These are phyloP conservation scores for Heterodera schachtii DNA, from an alignment of 1,140 invertebrate genomes.

Conservation along the genomic window DNA sequence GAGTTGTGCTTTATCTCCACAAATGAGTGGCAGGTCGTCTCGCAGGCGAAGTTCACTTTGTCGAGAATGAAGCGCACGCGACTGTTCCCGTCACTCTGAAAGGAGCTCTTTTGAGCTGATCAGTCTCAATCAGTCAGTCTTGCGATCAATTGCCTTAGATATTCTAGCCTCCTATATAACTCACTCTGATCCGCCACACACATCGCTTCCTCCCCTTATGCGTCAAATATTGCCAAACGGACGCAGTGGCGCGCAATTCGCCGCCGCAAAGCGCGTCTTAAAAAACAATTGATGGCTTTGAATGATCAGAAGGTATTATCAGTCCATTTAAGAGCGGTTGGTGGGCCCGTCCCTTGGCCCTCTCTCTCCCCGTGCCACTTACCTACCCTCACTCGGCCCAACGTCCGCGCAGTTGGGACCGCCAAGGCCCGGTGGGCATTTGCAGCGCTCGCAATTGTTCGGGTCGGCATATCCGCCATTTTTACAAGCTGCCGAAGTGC, in stretches of 20 bases:
- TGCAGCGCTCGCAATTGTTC: slow-evolving; percentile 61
- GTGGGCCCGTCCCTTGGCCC: background rate
- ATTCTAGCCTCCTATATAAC: background rate
- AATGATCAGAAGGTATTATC: no score
- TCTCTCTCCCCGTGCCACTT: background rate
- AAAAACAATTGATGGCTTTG: no score
- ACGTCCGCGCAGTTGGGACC: slow-evolving; percentile 43
- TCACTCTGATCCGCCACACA: slow-evolving; percentile 55
- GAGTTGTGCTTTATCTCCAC: slow-evolving; percentile 64
- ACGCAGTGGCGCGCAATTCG: slow-evolving; percentile 49
- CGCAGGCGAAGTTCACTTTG: slow-evolving; percentile 52
- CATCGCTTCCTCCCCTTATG: slow-evolving; percentile 52
- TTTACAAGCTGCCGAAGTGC: slow-evolving; percentile 42
- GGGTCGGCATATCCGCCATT: slow-evolving; percentile 65
- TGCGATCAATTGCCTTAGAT: background rate
- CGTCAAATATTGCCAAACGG: slow-evolving; percentile 59
- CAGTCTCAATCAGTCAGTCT: background rate
- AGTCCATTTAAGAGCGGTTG: background rate
- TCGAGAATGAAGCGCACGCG: slow-evolving; percentile 62
- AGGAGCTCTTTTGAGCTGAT: background rate
- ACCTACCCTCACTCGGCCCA: slow-evolving; percentile 23
- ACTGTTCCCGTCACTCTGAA: slow-evolving; percentile 42
- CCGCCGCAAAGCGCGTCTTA: slow-evolving; percentile 55
- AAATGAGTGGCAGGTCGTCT: slow-evolving; percentile 60
- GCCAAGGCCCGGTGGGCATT: slow-evolving; percentile 52